Evolutionary conservation across 2,113 vertebrate genomes (phyloP).

Genomic region (Eidolon helvum): DNA sequence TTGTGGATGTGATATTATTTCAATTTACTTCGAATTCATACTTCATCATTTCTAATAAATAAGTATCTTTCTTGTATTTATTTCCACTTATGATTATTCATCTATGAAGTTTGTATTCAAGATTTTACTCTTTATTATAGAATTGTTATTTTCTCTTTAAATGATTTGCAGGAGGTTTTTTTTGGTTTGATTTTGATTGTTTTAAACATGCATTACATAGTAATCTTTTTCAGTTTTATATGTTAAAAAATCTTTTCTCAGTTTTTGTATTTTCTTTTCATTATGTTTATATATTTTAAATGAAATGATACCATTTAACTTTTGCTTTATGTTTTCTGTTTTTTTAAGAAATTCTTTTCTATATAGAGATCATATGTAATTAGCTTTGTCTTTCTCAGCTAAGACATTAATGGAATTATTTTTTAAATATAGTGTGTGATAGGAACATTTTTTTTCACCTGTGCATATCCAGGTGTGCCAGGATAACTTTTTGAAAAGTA

Average conservation of each 20-base stretch:
- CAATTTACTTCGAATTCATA: not conserved
- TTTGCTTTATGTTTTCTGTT: not conserved
- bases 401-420: not conserved
- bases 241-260: not conserved
- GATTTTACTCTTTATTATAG: not conserved
- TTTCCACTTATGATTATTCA: not conserved
- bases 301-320: not conserved
- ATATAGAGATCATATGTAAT: not conserved
- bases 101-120: not conserved
- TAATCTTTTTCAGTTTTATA: not conserved
- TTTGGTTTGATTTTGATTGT: not conserved
- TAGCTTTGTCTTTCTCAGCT: not conserved
- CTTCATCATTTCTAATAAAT: conserved; percentile 44
- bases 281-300: conserved; percentile 28
- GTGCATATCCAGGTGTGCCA: not conserved
- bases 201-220: not conserved
- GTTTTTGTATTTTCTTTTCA: not conserved
- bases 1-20: conserved; percentile 1
- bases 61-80: not conserved
- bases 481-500: not conserved
- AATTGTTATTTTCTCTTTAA: not conserved
- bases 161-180: not conserved
- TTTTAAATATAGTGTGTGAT: not conserved
- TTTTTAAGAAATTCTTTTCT: not conserved
- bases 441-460: not conserved